Base-by-base conservation (phyloP, 2,113 vertebrate genomes). In the Rattus norvegicus region DNA sequence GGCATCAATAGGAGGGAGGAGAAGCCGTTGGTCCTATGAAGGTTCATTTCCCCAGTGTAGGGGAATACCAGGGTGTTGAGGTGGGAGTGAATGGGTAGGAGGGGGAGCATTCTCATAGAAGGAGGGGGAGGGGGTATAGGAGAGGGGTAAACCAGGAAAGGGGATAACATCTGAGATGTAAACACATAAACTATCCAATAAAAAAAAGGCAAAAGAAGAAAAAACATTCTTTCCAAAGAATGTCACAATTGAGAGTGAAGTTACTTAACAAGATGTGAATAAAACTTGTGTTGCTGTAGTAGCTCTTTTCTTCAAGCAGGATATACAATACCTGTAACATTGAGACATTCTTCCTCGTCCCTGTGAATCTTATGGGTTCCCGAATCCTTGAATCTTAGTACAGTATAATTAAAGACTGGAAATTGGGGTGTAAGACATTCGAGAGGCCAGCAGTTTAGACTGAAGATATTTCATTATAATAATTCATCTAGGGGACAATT, bases 151-250 rank as follows among this genome's bases (percentile, higher is more conserved):
- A n/a, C n/a, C n/a, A n/a, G n/a, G n/a, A n/a, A n/a, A n/a, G n/a
- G n/a, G n/a, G n/a, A n/a, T n/a, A n/a, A n/a, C n/a, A n/a, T n/a
- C n/a, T n/a, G n/a, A n/a, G n/a, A n/a, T n/a, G n/a, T n/a, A n/a
- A n/a, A n/a, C n/a, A n/a, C n/a, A n/a, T n/a, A n/a, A n/a, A n/a
- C n/a, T n/a, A n/a, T n/a, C n/a, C n/a, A n/a, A n/a, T n/a, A n/a
- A n/a, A n/a, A n/a, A n/a, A n/a, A n/a, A n/a, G n/a, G n/a, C n/a
- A n/a, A n/a, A n/a, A n/a, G n/a, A n/a, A 89, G 88, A 92, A 49
- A 91, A 95, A 70, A 77, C 24, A 83, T 86, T 88, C 36, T 61
- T 47, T 77, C 81, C 80, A 77, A 92, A 69, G 59, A 87, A 94
- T 17, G 39, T 49, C 61, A 76, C 7, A 36, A 28, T 70, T 93